Percentiles rank a stretch among this genome's conserved stretches.
These are phyloP conservation scores for Phoeniculus purpureus DNA, from an alignment of 2,797 vertebrate genomes.

Conservation along the genomic window DNA sequence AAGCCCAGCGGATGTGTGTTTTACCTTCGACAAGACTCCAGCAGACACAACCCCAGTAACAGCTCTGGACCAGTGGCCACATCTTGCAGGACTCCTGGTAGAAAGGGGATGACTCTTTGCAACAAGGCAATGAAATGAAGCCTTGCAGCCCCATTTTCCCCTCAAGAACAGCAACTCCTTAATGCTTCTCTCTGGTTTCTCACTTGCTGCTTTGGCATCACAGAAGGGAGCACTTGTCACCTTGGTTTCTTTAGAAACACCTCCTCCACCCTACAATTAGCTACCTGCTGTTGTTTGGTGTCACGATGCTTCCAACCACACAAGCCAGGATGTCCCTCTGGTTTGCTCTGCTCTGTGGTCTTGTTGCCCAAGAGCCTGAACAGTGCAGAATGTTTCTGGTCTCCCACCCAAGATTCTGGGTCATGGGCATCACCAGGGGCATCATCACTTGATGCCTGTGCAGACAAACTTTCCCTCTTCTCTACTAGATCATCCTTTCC, in stretches of 20 bases:
- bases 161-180: not conserved
- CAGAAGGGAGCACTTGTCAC: not conserved
- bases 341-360: not conserved
- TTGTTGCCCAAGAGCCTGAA: not conserved
- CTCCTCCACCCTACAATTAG: not conserved
- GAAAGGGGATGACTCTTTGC: not conserved
- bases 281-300: not conserved
- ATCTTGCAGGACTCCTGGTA: not conserved
- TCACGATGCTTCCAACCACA: not conserved
- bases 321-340: not conserved
- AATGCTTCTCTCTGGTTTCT: not conserved
- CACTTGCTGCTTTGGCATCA: not conserved
- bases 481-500: not conserved
- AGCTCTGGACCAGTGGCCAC: not conserved
- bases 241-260: not conserved
- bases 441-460: not conserved
- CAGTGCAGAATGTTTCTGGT: accelerated
- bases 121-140: not conserved
- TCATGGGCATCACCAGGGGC: not conserved
- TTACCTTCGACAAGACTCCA: not conserved
- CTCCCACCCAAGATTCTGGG: not conserved
- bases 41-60: not conserved
- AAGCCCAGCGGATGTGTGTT: not conserved
- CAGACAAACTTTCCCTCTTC: not conserved
- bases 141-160: not conserved